phyloP scores from a whole-genome alignment of 2,888 invertebrate genomes.

The Drosophila birchii region DNA sequence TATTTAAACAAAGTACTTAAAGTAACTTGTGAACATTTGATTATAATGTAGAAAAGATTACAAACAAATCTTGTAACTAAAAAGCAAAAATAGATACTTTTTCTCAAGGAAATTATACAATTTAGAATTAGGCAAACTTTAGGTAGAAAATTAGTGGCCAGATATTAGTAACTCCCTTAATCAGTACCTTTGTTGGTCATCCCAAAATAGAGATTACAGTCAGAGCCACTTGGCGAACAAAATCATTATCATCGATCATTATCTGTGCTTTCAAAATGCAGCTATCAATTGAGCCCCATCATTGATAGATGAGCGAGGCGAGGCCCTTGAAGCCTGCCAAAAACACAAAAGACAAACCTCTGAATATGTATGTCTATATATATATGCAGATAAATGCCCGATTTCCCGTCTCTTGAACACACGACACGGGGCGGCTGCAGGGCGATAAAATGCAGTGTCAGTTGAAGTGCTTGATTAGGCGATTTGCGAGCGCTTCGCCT shows the following conservation, averaged over 20 bases:
- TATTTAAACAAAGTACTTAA: not conserved
- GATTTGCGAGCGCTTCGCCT: conserved; percentile 57
- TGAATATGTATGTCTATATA: not conserved
- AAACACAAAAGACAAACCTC: conserved; percentile 34
- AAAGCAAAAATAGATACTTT: no score
- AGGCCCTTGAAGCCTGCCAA: conserved; percentile 46
- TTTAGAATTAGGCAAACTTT: no score
- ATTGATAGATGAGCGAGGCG: conserved; percentile 22
- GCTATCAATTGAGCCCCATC: conserved; percentile 21
- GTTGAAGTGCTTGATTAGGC: conserved; percentile 58
- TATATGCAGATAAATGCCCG: conserved; percentile 3
- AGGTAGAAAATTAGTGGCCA: no score
- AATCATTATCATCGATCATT: conserved; percentile 15
- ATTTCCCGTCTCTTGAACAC: conserved; percentile 52
- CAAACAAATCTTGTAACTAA: not conserved
- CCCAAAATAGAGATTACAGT: conserved; percentile 20
- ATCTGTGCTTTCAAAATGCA: conserved; percentile 19
- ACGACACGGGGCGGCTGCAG: conserved; percentile 47
- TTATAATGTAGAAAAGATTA: not conserved
- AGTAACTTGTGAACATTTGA: not conserved
- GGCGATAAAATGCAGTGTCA: conserved; percentile 69
- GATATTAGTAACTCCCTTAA: not conserved
- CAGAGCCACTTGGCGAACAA: conserved; percentile 13
- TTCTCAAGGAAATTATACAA: not conserved
- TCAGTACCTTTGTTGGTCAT: not conserved